These are phyloP conservation scores for Toxostoma redivivum DNA, from an alignment of 2,113 vertebrate genomes.

Conservation along the genomic window DNA sequence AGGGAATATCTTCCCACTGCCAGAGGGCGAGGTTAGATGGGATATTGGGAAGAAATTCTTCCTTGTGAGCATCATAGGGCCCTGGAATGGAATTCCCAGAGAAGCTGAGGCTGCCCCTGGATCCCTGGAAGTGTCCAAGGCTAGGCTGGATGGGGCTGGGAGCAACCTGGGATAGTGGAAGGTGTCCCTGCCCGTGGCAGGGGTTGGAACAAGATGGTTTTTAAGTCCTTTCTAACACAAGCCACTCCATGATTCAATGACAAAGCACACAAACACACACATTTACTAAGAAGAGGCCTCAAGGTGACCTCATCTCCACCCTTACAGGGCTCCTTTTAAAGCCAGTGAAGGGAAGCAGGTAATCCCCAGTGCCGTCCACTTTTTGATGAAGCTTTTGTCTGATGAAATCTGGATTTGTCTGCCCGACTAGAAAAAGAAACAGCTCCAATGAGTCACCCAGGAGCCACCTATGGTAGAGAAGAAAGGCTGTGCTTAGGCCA, in stretches of 20 bases:
- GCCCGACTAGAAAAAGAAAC: background rate
- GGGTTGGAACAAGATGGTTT: background rate
- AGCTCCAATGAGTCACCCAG: background rate
- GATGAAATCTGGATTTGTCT: background rate
- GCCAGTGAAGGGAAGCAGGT: background rate
- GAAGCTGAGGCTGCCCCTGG: background rate
- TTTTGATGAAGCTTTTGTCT: background rate
- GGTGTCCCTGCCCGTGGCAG: accelerated
- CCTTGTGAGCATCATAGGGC: accelerated
- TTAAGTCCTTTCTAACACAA: background rate
- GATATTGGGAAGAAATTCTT: background rate
- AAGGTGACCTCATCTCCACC: background rate
- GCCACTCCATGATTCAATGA: accelerated
- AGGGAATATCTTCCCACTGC: background rate
- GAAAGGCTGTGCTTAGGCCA: background rate
- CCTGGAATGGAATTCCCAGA: background rate
- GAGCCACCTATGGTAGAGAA: background rate
- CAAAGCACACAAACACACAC: background rate
- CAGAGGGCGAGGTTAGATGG: background rate
- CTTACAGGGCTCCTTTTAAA: background rate
- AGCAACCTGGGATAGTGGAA: background rate
- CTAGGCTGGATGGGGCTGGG: background rate
- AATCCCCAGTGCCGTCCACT: background rate
- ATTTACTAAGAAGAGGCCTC: background rate
- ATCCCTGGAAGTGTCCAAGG: background rate